Evolutionary conservation across 2,113 vertebrate species (phyloP).

Genomic region (Myotis yumanensis): DNA sequence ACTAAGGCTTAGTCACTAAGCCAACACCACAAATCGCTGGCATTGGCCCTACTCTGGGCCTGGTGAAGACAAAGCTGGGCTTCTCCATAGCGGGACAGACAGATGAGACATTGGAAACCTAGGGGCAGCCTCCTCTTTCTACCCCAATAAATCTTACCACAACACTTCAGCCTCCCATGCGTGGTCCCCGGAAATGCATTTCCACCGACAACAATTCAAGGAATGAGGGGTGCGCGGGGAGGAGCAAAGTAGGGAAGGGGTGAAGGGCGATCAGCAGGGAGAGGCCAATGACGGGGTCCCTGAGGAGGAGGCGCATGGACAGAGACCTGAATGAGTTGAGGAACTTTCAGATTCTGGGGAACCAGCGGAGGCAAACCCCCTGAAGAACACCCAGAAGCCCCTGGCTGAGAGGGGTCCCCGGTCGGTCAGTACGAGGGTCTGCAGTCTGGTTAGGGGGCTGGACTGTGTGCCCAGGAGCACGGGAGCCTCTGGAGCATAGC

Average conservation of each 20-base stretch:
- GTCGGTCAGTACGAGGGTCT: fast-evolving
- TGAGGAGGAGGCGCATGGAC: neutral
- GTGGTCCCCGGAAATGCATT: neutral
- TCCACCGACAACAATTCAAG: neutral
- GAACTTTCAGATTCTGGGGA: neutral
- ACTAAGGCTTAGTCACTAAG: no score
- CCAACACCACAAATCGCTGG: neutral
- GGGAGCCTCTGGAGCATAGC: neutral
- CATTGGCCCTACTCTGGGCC: no score
- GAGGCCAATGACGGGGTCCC: neutral
- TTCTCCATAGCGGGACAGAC: neutral
- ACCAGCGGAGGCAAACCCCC: neutral
- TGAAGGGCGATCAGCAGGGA: neutral
- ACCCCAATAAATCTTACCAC: neutral
- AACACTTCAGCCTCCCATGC: neutral
- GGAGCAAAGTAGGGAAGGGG: neutral
- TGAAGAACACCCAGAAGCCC: neutral
- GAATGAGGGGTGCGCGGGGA: fast-evolving
- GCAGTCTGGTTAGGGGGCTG: neutral
- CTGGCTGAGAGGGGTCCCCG: neutral
- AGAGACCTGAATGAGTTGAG: neutral
- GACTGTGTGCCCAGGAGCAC: neutral
- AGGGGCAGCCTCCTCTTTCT: neutral
- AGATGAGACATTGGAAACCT: neutral
- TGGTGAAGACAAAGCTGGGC: neutral